Conservation (phyloP, 2,797 vertebrate genomes). For the Champsocephalus gunnari region DNA sequence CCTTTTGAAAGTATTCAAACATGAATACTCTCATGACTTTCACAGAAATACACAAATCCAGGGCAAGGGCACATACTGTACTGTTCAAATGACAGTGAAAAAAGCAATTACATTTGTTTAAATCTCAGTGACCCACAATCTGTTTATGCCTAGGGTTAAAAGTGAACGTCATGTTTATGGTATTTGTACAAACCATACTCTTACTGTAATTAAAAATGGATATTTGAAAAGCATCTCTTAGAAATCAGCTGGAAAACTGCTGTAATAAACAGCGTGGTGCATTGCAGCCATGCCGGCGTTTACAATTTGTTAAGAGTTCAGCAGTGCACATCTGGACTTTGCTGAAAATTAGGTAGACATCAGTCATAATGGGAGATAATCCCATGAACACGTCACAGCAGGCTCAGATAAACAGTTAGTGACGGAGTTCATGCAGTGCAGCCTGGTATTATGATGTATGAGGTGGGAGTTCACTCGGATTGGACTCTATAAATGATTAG, state of each 20-base stretch:
- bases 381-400: constrained; percentile 29
- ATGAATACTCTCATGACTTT: constrained; percentile 9
- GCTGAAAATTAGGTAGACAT: constrained; percentile 56
- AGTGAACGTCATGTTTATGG: neutral
- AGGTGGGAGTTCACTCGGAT: constrained; percentile 20
- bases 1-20: constrained; percentile 18
- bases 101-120: neutral
- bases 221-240: constrained; percentile 37
- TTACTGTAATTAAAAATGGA: constrained; percentile 28
- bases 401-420: constrained; percentile 45
- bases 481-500: constrained; percentile 21
- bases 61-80: neutral
- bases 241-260: constrained; percentile 47
- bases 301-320: constrained; percentile 37
- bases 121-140: neutral
- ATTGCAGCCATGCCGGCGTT: constrained; percentile 30
- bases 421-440: constrained; percentile 24
- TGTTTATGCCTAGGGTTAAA: neutral
- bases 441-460: neutral
- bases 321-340: constrained; percentile 56
- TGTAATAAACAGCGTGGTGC: constrained; percentile 25
- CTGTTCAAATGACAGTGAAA: neutral
- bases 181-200: constrained; percentile 5
- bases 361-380: constrained; percentile 57
- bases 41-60: constrained; percentile 14